Conservation (phyloP, 2,888 invertebrate species). For the Syritta pipiens region DNA sequence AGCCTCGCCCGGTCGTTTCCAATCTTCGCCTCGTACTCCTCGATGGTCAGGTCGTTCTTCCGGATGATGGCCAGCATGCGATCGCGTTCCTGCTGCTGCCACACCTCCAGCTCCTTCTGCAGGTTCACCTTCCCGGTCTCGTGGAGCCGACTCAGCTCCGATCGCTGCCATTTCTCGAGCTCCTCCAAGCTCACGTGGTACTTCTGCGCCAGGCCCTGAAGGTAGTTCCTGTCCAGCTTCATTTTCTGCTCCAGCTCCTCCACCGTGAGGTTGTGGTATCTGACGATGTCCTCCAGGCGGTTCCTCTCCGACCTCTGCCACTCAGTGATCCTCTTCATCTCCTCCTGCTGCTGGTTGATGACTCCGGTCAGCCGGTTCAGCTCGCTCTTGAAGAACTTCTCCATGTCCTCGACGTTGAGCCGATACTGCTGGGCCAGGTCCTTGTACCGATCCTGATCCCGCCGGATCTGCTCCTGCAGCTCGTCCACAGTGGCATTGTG, state of each 20-base stretch:
- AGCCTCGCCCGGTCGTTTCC: slow-evolving; percentile 75
- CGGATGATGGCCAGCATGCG: slow-evolving; percentile 74
- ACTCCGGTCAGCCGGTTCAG: slow-evolving; percentile 74
- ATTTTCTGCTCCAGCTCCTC: slow-evolving; percentile 74
- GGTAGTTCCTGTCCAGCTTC: slow-evolving; percentile 74
- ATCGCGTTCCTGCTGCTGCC: slow-evolving; percentile 75
- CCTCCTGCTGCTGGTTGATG: slow-evolving; percentile 75
- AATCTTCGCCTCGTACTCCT: slow-evolving; percentile 76
- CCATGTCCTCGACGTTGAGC: slow-evolving; percentile 76
- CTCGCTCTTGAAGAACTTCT: slow-evolving; percentile 76
- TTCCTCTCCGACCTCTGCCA: slow-evolving; percentile 77
- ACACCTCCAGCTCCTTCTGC: slow-evolving; percentile 74
- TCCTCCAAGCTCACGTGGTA: slow-evolving; percentile 77
- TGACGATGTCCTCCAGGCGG: slow-evolving; percentile 75
- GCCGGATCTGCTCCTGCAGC: slow-evolving; percentile 74
- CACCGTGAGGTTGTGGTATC: slow-evolving; percentile 76
- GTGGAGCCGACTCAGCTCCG: slow-evolving; percentile 75
- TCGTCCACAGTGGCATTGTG: slow-evolving; percentile 76
- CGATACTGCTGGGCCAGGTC: slow-evolving; percentile 75
- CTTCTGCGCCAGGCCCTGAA: slow-evolving; percentile 74
- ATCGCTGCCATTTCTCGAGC: slow-evolving; percentile 76
- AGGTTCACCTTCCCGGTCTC: slow-evolving; percentile 72
- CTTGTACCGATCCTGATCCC: slow-evolving; percentile 75
- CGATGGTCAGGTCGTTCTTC: slow-evolving; percentile 76
- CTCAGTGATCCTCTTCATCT: slow-evolving; percentile 75